Evolutionary conservation across 2,113 vertebrate genomes (phyloP), one percentile per base, ranked within the genome.

Genomic region (Cyphomyrus discorhynchus): DNA sequence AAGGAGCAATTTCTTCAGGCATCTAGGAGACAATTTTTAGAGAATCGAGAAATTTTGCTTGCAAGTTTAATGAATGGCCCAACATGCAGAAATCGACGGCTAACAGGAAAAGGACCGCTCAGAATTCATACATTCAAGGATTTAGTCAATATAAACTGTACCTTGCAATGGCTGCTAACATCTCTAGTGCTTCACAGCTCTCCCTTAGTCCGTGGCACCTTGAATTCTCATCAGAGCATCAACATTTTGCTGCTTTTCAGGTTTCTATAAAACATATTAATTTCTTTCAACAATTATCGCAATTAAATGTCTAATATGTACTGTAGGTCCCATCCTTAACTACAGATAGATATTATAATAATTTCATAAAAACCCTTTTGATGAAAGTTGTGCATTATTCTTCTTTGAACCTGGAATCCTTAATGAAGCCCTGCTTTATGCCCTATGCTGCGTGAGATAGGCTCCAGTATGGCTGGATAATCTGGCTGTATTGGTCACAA

Each of bases 401-500:
- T 86, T 95, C 93, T 88, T 92, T 94, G 93, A 93, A 93, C 92
- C 93, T 92, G 93, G 90, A 90, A 85, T 84, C 84, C 90, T 89
- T 91, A 90, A 85, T 90, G 85, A 90, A 86, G 52, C 86, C 91
- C 56, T 88, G 52, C 24, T 91, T 92, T 90, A 42, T 46, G 27
- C 7, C 62, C 9, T 27, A 1, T 31, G 9, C n/a, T 70, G n/a
- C 24, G 1, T 66, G n/a, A 27, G 24, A 66, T 56, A 56, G 21
- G 19, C 56, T 70, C 62, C 62, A 70, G n/a, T 9, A 31, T 70
- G 46, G 27, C 58, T 46, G 56, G 21, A 8, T 58, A 74, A 91
- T 89, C 91, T 91, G n/a, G 35, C 50, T 46, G 17, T 85, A 89
- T 74, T 92, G 91, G 88, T 89, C 77, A 86, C 89, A 90, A 83